Conservation (phyloP, 2,797 vertebrate genomes). For the Acanthiza pusilla region DNA sequence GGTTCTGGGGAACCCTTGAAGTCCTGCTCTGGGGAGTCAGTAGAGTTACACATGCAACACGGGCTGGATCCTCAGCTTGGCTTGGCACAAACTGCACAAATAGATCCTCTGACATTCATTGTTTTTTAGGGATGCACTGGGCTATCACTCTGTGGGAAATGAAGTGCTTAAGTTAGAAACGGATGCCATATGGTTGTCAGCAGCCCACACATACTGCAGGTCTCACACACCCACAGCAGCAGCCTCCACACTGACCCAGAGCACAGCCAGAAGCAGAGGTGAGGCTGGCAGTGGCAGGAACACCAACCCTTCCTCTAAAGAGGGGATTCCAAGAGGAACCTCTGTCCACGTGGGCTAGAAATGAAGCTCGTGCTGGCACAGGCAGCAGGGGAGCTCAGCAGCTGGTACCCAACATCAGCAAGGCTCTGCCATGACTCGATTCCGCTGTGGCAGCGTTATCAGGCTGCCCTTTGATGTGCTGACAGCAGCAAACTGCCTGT, state of each 20-base stretch:
- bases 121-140: neutral
- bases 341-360: neutral
- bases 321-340: neutral
- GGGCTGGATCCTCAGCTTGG: neutral
- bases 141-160: neutral
- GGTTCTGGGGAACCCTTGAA: neutral
- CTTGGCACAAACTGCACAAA: neutral
- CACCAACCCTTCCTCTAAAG: neutral
- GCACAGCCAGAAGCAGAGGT: neutral
- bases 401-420: neutral
- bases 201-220: neutral
- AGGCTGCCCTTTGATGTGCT: neutral
- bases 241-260: neutral
- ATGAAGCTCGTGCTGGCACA: neutral
- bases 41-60: accelerated
- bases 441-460: neutral
- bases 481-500: neutral
- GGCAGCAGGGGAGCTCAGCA: neutral
- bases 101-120: neutral
- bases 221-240: neutral
- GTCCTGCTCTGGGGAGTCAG: neutral
- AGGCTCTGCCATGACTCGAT: neutral
- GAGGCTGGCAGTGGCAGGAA: neutral
- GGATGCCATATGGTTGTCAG: neutral
- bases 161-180: neutral